Percentiles rank a stretch among this genome's conserved stretches.
These are phyloP conservation scores for Campoplex nolae DNA, from an alignment of 2,888 invertebrate species.

Conservation along the genomic window DNA sequence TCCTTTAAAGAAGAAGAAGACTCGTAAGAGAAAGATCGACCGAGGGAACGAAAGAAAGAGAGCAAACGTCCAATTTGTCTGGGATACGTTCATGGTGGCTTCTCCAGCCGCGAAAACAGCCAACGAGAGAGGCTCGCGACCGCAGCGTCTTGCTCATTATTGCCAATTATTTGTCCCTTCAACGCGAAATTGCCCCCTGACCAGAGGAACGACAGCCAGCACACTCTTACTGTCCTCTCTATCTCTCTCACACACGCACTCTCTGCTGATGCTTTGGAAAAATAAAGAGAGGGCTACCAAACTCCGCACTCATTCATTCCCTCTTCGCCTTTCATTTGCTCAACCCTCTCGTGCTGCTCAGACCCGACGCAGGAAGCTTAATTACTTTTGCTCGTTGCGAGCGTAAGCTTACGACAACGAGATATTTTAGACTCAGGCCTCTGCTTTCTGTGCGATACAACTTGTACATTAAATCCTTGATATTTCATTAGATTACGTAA, in stretches of 20 bases:
- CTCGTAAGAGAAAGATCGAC: slow-evolving; percentile 31
- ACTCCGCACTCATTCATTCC: slow-evolving; percentile 46
- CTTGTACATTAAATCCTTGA: slow-evolving; percentile 16
- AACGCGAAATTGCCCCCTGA: slow-evolving; percentile 71
- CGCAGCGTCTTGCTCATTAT: slow-evolving; percentile 72
- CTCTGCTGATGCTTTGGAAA: neutral
- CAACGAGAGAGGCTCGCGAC: slow-evolving; percentile 48
- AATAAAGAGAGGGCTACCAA: slow-evolving; percentile 42
- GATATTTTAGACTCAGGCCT: neutral
- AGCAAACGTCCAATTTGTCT: slow-evolving; percentile 71
- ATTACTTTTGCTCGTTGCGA: slow-evolving; percentile 67
- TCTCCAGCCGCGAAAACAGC: slow-evolving; percentile 22
- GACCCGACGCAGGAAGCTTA: slow-evolving; percentile 65
- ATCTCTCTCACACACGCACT: neutral
- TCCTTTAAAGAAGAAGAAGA: slow-evolving; percentile 42
- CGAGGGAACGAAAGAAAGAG: slow-evolving; percentile 32
- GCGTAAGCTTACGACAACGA: neutral
- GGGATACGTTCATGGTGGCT: slow-evolving; percentile 44
- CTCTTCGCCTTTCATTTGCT: slow-evolving; percentile 6
- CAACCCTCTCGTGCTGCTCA: slow-evolving; percentile 21
- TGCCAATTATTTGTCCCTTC: slow-evolving; percentile 74
- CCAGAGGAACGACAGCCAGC: slow-evolving; percentile 58
- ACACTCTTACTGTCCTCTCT: slow-evolving; percentile 28
- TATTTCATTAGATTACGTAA: neutral
- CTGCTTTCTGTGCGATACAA: neutral